These are phyloP conservation scores for Diphyllodes magnificus DNA, from an alignment of 2,113 vertebrate species.

Conservation along the genomic window DNA sequence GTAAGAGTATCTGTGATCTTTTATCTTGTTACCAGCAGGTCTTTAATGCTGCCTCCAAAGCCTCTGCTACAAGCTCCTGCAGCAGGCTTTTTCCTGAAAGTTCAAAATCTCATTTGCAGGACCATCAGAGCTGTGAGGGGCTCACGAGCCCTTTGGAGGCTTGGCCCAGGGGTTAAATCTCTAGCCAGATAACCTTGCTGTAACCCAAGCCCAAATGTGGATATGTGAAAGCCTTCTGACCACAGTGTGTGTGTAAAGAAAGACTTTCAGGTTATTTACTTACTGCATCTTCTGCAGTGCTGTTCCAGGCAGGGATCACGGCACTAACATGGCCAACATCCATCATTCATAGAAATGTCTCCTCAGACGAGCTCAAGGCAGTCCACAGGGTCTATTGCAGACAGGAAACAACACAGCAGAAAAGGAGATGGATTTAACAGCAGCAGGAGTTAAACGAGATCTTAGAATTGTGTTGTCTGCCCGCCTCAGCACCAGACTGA, in stretches of 20 bases:
- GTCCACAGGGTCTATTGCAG: not conserved
- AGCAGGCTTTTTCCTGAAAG: not conserved
- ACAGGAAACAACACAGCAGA: not conserved
- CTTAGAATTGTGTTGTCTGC: not conserved
- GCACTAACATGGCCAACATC: not conserved
- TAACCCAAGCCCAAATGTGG: not conserved
- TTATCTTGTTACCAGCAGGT: not conserved
- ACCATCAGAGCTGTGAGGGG: not conserved
- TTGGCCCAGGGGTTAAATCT: not conserved
- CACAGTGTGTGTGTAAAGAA: not conserved
- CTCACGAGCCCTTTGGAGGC: not conserved
- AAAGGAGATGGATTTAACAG: not conserved
- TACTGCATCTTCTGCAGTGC: not conserved
- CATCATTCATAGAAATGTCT: not conserved
- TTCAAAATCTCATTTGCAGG: not conserved
- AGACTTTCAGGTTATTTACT: not conserved
- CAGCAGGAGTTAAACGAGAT: not conserved
- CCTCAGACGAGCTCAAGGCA: not conserved
- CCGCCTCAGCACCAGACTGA: not conserved
- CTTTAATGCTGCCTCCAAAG: not conserved
- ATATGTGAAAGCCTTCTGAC: not conserved
- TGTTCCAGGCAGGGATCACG: not conserved
- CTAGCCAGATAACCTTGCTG: not conserved
- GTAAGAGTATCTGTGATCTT: not conserved
- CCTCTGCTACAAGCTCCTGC: not conserved